Evolutionary conservation across 2,797 vertebrate species (phyloP).

Genomic region (Allobates femoralis): DNA sequence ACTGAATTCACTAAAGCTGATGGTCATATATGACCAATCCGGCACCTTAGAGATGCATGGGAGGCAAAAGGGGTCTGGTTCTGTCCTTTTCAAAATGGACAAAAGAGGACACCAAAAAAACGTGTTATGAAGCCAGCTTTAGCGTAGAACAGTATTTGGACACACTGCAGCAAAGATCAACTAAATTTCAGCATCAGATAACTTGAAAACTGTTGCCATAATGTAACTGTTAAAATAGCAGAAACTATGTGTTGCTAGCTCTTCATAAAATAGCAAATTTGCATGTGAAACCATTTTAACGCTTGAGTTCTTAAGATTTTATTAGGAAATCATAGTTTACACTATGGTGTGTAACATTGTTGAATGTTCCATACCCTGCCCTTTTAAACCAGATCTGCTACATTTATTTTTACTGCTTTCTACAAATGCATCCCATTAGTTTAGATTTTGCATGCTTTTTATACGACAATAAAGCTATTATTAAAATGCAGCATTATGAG

Average conservation of each 20-base stretch:
- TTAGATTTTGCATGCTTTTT: conserved; percentile 5
- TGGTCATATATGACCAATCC: too few relatives aligned
- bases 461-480: conserved; percentile 29
- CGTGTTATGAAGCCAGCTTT: too few relatives aligned
- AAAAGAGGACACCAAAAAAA: too few relatives aligned
- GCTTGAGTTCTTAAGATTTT: not conserved
- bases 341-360: not conserved
- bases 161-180: too few relatives aligned
- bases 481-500: conserved; percentile 8
- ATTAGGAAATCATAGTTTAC: not conserved
- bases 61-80: too few relatives aligned
- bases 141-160: too few relatives aligned
- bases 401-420: conserved; percentile 16
- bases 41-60: too few relatives aligned
- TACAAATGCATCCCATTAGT: conserved; percentile 15
- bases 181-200: too few relatives aligned
- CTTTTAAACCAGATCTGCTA: conserved; percentile 11
- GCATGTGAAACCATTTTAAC: not conserved
- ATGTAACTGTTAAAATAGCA: not conserved
- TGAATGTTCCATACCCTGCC: not conserved
- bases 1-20: too few relatives aligned
- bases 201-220: too few relatives aligned
- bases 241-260: not conserved
- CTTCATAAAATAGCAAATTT: too few relatives aligned
- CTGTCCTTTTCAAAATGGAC: too few relatives aligned